phyloP scores from a whole-genome alignment of 1,140 invertebrate genomes.

The Bombus impatiens region DNA sequence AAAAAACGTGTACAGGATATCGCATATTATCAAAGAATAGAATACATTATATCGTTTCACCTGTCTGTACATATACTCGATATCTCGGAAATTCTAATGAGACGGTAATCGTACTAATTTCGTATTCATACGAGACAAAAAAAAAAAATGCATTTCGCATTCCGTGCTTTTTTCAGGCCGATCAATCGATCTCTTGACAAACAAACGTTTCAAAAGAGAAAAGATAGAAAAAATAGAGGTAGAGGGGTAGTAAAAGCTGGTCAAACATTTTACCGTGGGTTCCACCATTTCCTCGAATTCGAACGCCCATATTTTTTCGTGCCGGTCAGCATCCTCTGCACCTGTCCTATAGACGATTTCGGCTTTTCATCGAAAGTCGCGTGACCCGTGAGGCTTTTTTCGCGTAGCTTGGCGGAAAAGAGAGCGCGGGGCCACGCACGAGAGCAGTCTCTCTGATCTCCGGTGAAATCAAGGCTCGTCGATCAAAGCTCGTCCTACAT shows the following conservation, averaged over 20 bases:
- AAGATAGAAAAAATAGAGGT: background rate
- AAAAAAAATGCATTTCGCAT: slow-evolving; percentile 24
- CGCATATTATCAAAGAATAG: background rate
- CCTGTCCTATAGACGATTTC: background rate
- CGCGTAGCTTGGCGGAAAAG: slow-evolving; percentile 9
- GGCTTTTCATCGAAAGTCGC: slow-evolving; percentile 51
- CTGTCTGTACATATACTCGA: background rate
- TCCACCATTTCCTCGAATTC: background rate
- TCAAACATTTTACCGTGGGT: background rate
- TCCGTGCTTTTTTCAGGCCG: no score
- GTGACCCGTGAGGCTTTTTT: slow-evolving; percentile 39
- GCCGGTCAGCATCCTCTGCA: slow-evolving; percentile 5
- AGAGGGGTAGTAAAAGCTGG: background rate
- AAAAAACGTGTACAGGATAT: no score
- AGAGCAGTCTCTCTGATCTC: slow-evolving; percentile 29
- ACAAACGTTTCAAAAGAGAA: background rate
- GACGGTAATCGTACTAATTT: no score
- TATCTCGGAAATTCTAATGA: no score
- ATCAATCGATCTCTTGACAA: slow-evolving; percentile 2
- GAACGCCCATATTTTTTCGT: slow-evolving; percentile 20
- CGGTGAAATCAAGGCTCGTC: slow-evolving; percentile 43
- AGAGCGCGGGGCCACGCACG: slow-evolving; percentile 7
- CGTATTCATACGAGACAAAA: background rate
- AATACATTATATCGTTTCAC: background rate
- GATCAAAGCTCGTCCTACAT: slow-evolving; percentile 52